A percentile compares a stretch with the other conserved stretches of the same genome.
phyloP scores from a whole-genome alignment of 2,797 vertebrate species.

The Neostethus bicornis region DNA sequence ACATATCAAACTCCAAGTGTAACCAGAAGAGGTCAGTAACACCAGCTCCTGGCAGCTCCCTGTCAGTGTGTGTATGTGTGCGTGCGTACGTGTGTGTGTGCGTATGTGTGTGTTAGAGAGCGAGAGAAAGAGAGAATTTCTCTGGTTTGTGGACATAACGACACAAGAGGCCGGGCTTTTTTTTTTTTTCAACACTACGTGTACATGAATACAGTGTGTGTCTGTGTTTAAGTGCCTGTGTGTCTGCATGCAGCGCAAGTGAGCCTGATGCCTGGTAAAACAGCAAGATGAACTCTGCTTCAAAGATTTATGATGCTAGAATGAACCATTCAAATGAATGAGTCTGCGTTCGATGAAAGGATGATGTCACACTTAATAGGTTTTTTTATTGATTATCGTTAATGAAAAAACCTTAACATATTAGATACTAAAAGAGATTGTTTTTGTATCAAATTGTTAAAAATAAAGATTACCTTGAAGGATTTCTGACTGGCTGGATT shows the following conservation, averaged over 20 bases:
- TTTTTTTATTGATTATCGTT: too few relatives aligned
- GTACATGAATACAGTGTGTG: constrained; percentile 8
- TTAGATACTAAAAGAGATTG: too few relatives aligned
- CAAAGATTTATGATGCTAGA: constrained; percentile 12
- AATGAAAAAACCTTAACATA: not conserved
- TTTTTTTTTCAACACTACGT: constrained; percentile 33
- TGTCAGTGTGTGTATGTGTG: constrained; percentile 11
- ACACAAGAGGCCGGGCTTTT: constrained; percentile 36
- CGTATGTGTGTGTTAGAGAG: constrained; percentile 1
- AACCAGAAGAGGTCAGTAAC: constrained; percentile 60
- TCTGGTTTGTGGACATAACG: constrained; percentile 38
- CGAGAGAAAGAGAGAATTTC: constrained; percentile 12
- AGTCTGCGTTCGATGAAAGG: not conserved
- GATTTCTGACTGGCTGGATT: too few relatives aligned
- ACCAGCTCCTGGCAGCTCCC: constrained; percentile 26
- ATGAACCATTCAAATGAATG: not conserved
- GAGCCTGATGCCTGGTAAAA: constrained; percentile 19
- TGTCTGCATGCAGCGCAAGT: constrained; percentile 10
- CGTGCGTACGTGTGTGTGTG: constrained; percentile 7
- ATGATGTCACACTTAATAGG: not conserved
- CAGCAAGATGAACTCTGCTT: constrained; percentile 19
- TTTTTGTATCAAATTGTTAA: too few relatives aligned
- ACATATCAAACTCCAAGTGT: constrained; percentile 26
- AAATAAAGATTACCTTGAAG: not conserved
- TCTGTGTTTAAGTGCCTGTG: constrained; percentile 19